Base-by-base conservation (phyloP, 1,140 invertebrate species). In the Lepidurus couesii region DNA sequence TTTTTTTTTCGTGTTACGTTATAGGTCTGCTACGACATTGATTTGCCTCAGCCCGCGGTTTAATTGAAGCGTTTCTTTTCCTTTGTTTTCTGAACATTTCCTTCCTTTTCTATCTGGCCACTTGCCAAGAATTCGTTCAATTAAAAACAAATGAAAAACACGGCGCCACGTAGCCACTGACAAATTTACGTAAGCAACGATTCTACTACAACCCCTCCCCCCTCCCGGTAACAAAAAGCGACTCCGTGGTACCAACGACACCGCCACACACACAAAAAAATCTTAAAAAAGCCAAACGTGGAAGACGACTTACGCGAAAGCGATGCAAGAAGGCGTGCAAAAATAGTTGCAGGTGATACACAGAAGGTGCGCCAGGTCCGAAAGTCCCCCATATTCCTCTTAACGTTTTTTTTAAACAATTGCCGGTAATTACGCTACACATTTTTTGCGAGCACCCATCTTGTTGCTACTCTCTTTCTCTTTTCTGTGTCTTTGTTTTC, bases 271-370 rank as follows among this genome's bases (percentile, higher is more conserved):
- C 9, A 4, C 1, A 47, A 47, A 65, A 65, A 65, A 65, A 9
- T 9, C 16, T n/a, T n/a, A 9, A 13, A 16, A 65, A 65, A 65
- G 53, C 53, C 13, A 65, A 65, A 65, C 53, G 53, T 65, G 53
- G 53, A 65, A 65, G 53, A 65, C 53, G 13, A 65, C 53, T 65
- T 65, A 65, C 53, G 53, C 53, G 53, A 65, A 65, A 65, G 53
- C 53, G 53, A 65, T 65, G 53, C 53, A 65, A 65, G 53, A 65
- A 65, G 53, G 53, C 53, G 53, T 65, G 53, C 53, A 65, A 65
- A 65, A 65, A 65, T 65, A 65, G 13, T 65, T 65, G 53, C 53
- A 21, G 53, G 53, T 65, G 53, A n/a, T 65, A 65, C 53, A 65
- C 21, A 65, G 53, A 65, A 47, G 45, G 53, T 65, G 53, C 53